Evolutionary conservation across 1,140 invertebrate genomes (phyloP).

Genomic region (Drosophila equinoxialis): DNA sequence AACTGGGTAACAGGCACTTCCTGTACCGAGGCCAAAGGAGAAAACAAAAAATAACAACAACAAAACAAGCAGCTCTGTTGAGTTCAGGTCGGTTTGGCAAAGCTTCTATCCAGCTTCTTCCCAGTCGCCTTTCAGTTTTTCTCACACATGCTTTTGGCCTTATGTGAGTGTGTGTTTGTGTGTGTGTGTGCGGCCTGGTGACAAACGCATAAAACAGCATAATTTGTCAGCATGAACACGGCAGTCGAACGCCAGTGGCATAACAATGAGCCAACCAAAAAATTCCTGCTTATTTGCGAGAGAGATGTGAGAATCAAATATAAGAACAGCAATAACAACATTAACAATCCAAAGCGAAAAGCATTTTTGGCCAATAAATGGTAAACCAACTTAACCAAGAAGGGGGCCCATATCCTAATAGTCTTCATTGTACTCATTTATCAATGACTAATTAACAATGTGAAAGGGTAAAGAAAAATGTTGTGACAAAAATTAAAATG

Average conservation of each 20-base stretch:
- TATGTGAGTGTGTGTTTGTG: conserved; percentile 35
- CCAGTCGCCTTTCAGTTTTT: conserved; percentile 41
- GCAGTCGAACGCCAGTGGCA: conserved; percentile 54
- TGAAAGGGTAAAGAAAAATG: background rate
- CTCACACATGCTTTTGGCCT: conserved; percentile 65
- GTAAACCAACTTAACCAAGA: background rate
- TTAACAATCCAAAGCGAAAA: background rate
- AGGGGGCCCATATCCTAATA: background rate
- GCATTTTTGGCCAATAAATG: background rate
- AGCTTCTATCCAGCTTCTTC: conserved; percentile 13
- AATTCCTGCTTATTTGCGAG: conserved; percentile 21
- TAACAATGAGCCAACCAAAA: conserved; percentile 62
- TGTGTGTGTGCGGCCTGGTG: conserved; percentile 35
- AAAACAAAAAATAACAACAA: background rate
- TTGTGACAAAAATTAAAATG: background rate
- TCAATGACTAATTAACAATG: conserved; percentile 1
- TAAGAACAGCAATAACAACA: background rate
- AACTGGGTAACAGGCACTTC: conserved; percentile 41
- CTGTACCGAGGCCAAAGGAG: conserved; percentile 43
- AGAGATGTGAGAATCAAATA: conserved; percentile 17
- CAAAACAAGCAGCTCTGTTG: conserved; percentile 60
- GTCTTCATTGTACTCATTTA: background rate
- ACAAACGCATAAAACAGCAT: conserved; percentile 79
- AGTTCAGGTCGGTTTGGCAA: conserved; percentile 27
- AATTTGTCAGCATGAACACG: conserved; percentile 76